Percentiles rank a stretch among this genome's conserved stretches.
These are phyloP conservation scores for Orussus abietinus DNA, from an alignment of 1,140 invertebrate genomes.

Conservation along the genomic window DNA sequence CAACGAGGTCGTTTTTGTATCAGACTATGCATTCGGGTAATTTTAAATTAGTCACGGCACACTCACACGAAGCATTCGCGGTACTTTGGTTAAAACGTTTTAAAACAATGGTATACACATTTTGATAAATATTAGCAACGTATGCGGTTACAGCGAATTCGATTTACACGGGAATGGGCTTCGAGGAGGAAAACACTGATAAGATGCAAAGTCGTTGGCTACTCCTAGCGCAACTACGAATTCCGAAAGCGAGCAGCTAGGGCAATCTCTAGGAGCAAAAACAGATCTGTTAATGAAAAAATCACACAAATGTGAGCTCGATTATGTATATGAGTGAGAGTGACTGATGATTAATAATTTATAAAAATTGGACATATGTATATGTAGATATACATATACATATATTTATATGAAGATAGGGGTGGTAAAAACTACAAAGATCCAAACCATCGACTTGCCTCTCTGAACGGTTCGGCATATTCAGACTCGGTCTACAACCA, in stretches of 20 bases:
- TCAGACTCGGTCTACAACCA: conserved; percentile 56
- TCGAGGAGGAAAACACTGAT: conserved; percentile 20
- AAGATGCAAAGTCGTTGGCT: conserved; percentile 30
- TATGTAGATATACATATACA: conserved; percentile 16
- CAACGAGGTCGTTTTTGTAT: too few species aligned
- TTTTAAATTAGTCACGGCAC: too few species aligned
- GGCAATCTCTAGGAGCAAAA: conserved; percentile 41
- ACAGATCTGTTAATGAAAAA: conserved; percentile 45
- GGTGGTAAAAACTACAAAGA: conserved; percentile 47
- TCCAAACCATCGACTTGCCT: conserved; percentile 56
- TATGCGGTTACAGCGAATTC: too few species aligned
- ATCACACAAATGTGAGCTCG: conserved; percentile 39
- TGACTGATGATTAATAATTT: conserved; percentile 32
- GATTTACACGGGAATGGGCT: conserved; percentile 8
- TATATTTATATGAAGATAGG: conserved; percentile 8
- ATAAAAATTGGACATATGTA: conserved; percentile 25
- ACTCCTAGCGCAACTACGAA: conserved; percentile 43
- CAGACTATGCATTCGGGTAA: too few species aligned
- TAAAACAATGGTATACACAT: too few species aligned
- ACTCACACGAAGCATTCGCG: too few species aligned
- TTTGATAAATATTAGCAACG: too few species aligned
- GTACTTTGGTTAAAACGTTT: too few species aligned
- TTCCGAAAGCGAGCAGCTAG: conserved; percentile 49
- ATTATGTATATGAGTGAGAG: conserved; percentile 28
- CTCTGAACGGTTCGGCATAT: conserved; percentile 57